Base-by-base conservation (phyloP, 2,797 vertebrate species). In the Gymnocypris eckloni region DNA sequence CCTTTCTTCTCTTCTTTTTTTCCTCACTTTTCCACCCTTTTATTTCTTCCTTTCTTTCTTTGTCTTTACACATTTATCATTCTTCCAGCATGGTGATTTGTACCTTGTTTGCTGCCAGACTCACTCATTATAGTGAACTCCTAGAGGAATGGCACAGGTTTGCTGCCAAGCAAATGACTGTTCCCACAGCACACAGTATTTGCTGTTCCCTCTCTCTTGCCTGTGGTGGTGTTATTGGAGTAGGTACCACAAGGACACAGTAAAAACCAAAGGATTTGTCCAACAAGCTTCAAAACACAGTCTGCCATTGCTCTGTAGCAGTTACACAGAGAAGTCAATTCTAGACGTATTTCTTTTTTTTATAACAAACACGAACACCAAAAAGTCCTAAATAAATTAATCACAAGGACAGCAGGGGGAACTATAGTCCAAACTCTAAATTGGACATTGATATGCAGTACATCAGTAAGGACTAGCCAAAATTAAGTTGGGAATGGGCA, bases 131-230 rank as follows among this genome's bases (percentile, higher is more conserved):
- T 70, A 79, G 76, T 77, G 61, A 75, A 28, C 85, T 88, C 80
- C 80, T 88, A 48, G 52, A 88, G 85, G 78, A 90, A 82, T 56
- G 50, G 75, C 83, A 81, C 64, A 79, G 85, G 82, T 85, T 66
- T 87, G 83, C 88, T 87, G 89, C 88, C 89, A 90, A 87, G 86
- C 77, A 88, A 83, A 89, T 89, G 86, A 88, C 87, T 89, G 87
- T 79, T 87, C 84, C 83, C 81, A 81, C 61, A 84, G 80, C 86
- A 88, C 70, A 50, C 69, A 43, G 59, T 90, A 88, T 89, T 90
- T 90, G 89, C 80, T 87, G 83, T 88, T 90, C 61, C 71, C 66
- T 70, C 83, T 86, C 73, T 89, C 77, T 85, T 83, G 86, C 86
- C 82, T 79, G 84, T 87, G 85, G 81, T 87, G 81, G 75, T 90